Base-by-base conservation (phyloP, 2,888 invertebrate species). In the Leucophenga montana region DNA sequence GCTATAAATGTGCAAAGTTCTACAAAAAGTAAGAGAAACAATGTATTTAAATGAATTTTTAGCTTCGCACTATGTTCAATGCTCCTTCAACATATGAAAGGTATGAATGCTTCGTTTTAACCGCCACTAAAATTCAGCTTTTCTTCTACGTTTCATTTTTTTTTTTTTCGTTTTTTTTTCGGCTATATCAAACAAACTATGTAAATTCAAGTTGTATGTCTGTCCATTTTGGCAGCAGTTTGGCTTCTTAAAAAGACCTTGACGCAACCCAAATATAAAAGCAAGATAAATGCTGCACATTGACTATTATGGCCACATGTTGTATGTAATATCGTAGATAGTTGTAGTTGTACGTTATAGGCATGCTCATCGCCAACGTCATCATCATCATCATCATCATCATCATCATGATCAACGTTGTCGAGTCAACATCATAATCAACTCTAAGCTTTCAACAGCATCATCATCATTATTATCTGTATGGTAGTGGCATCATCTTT, bases 231-330 rank as follows among this genome's bases (percentile, higher is more conserved):
- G n/a, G n/a, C n/a, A n/a, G 8, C 11, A 39, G 8, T 39, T 39
- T 33, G 33, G 31, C 59, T 59, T 4, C 59, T 33, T 59, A n/a
- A 14, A 22, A 27, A 57, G 57, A 31, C 33, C 61, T 61, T 61
- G 61, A 39, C 16, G 61, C n/a, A 16, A 50, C 50, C 50, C 16
- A 50, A 50, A 16, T 50, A 50, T n/a, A 50, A 50, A 50, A 50
- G 50, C 16, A 18, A 50, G 18, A 50, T 39, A 50, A 50, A n/a
- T 11, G 50, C 14, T 3, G 20, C 62, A 27, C 27, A 27, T 2
- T 22, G 57, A 22, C 14, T 57, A 64, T 64, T 64, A 46, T 33
- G 33, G 62, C 46, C 62, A 64, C n/a, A 64, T 64, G 62, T 48
- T 64, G 22, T 48, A 39, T 64, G 33, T 13, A 57, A 8, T n/a